phyloP scores from a whole-genome alignment of 1,140 invertebrate species.

The Pogonomyrmex barbatus region DNA sequence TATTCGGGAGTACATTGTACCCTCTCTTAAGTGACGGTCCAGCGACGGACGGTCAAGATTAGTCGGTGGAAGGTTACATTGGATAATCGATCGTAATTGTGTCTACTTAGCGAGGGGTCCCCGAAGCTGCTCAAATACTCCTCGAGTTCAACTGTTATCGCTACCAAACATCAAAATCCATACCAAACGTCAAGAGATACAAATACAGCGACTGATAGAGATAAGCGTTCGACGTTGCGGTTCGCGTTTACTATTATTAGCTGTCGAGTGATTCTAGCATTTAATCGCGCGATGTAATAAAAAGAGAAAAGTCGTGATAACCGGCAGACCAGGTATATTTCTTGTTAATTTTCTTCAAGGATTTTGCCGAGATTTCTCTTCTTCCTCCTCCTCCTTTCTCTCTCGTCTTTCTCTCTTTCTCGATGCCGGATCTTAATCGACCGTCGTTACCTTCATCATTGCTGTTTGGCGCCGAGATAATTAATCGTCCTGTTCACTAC shows the following conservation, averaged over 20 bases:
- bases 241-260: slow-evolving; percentile 50
- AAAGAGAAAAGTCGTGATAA: slow-evolving; percentile 24
- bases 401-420: slow-evolving; percentile 28
- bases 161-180: slow-evolving; percentile 17
- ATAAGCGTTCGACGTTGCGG: neutral
- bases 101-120: slow-evolving; percentile 72
- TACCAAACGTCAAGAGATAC: slow-evolving; percentile 25
- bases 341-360: slow-evolving; percentile 57
- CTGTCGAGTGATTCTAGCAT: slow-evolving; percentile 40
- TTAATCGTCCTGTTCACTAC: slow-evolving; percentile 63
- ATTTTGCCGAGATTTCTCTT: slow-evolving; percentile 45
- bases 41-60: slow-evolving; percentile 69
- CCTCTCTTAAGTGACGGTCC: slow-evolving; percentile 25
- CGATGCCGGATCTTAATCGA: slow-evolving; percentile 57
- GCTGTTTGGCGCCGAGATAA: slow-evolving; percentile 63
- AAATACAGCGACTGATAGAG: neutral
- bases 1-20: slow-evolving; percentile 13
- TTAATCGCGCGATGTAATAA: slow-evolving; percentile 22
- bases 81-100: slow-evolving; percentile 80
- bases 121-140: neutral
- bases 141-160: slow-evolving; percentile 27
- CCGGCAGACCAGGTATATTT: slow-evolving; percentile 43
- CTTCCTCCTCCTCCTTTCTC: neutral
- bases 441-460: slow-evolving; percentile 56
- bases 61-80: slow-evolving; percentile 71